Evolutionary conservation across 1,140 invertebrate species (phyloP).

Genomic region (Drosophila saltans): DNA sequence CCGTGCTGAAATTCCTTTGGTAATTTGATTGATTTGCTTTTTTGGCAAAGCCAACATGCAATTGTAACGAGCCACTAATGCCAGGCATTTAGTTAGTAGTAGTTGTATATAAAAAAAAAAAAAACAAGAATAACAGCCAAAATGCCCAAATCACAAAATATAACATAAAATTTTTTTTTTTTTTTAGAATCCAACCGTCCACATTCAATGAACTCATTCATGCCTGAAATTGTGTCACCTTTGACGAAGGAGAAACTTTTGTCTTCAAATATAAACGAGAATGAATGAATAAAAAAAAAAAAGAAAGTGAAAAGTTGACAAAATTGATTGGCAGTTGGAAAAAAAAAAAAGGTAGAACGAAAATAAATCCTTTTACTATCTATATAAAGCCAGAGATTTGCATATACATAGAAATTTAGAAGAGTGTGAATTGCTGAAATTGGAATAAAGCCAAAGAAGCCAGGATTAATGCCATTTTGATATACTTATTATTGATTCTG

Average conservation of each 20-base stretch:
- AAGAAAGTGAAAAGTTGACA: slow-evolving; percentile 48
- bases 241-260: slow-evolving; percentile 22
- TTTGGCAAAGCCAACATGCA: slow-evolving; percentile 62
- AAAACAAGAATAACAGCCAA: slow-evolving; percentile 34
- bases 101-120: background rate
- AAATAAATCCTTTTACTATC: slow-evolving; percentile 11
- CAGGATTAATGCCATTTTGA: no score
- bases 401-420: background rate
- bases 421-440: no score
- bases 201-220: slow-evolving; percentile 50
- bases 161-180: slow-evolving; percentile 26
- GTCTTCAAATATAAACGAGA: background rate
- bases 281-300: slow-evolving; percentile 27
- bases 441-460: no score
- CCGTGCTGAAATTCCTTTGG: slow-evolving; percentile 57
- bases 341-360: slow-evolving; percentile 11
- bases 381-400: slow-evolving; percentile 10
- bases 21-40: slow-evolving; percentile 78
- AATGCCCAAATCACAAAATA: slow-evolving; percentile 10
- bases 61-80: slow-evolving; percentile 78
- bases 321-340: slow-evolving; percentile 61
- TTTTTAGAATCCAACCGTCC: slow-evolving; percentile 14
- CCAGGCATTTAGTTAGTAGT: slow-evolving; percentile 58
- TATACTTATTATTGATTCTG: no score
- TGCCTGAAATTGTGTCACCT: slow-evolving; percentile 51